These are phyloP conservation scores for Pedicia rivosa DNA, from an alignment of 2,888 invertebrate species.

Conservation along the genomic window DNA sequence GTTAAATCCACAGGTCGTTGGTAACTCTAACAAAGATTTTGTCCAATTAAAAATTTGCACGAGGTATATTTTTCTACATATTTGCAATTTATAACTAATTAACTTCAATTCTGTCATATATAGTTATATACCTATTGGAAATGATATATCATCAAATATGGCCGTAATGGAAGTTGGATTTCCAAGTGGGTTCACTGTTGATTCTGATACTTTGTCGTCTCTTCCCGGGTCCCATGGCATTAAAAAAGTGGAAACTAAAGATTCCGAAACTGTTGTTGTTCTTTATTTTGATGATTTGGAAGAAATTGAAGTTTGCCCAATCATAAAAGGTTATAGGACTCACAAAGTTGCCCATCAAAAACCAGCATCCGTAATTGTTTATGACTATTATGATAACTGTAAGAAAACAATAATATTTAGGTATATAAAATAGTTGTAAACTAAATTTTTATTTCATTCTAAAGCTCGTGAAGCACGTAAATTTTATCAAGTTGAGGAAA, in stretches of 20 bases:
- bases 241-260: conserved; percentile 50
- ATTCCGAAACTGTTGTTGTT: conserved; percentile 43
- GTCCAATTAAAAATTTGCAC: conserved; percentile 70
- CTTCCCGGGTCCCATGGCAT: conserved; percentile 27
- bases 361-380: conserved; percentile 68
- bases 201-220: conserved; percentile 53
- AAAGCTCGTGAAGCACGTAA: conserved; percentile 59
- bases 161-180: conserved; percentile 79
- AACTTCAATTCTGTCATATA: too few species aligned
- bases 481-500: conserved; percentile 50
- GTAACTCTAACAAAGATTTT: conserved; percentile 56
- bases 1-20: conserved; percentile 72
- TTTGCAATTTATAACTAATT: too few species aligned
- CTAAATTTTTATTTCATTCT: conserved; percentile 9
- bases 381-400: conserved; percentile 88
- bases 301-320: conserved; percentile 55
- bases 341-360: conserved; percentile 75
- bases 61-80: conserved; percentile 41
- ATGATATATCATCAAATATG: conserved; percentile 60
- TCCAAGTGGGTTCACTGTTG: conserved; percentile 69
- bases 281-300: conserved; percentile 56
- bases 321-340: conserved; percentile 66
- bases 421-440: conserved; percentile 5
- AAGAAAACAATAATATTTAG: conserved; percentile 33
- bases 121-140: conserved; percentile 35